These are phyloP conservation scores for Lacerta viridis DNA, from an alignment of 2,797 vertebrate genomes.

Conservation along the genomic window DNA sequence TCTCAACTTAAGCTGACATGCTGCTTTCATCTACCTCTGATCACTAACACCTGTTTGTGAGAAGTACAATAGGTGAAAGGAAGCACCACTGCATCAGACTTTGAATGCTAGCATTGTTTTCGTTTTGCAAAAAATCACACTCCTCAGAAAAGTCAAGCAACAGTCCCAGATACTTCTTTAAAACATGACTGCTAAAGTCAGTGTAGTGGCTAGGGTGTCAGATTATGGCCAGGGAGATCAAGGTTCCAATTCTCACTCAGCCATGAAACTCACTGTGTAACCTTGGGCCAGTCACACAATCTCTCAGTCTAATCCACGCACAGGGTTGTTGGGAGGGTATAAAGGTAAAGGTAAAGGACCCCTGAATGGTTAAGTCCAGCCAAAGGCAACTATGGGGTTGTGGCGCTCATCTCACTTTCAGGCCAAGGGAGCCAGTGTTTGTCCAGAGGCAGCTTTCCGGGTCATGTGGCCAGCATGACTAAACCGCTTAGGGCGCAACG, in stretches of 20 bases:
- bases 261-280: not conserved
- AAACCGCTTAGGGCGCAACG: too few relatives aligned
- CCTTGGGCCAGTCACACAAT: not conserved
- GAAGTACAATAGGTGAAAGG: slow-evolving; percentile 55
- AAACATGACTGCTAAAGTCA: not conserved
- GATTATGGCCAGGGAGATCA: not conserved
- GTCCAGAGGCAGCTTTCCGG: too few relatives aligned
- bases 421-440: too few relatives aligned
- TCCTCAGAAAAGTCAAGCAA: not conserved
- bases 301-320: not conserved
- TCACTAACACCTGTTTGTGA: slow-evolving; percentile 60
- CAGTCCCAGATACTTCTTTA: slow-evolving; percentile 32
- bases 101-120: slow-evolving; percentile 55
- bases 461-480: too few relatives aligned
- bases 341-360: too few relatives aligned
- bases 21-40: slow-evolving; percentile 52
- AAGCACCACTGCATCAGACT: slow-evolving; percentile 15
- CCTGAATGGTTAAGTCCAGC: not conserved
- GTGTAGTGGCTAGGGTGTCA: too few relatives aligned
- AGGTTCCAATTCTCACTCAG: not conserved
- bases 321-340: not conserved
- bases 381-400: too few relatives aligned
- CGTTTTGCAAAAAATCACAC: slow-evolving; percentile 10
- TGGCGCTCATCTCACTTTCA: too few relatives aligned
- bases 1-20: slow-evolving; percentile 67